Evolutionary conservation across 1,140 invertebrate genomes (phyloP).

Genomic region (Eciton burchellii): DNA sequence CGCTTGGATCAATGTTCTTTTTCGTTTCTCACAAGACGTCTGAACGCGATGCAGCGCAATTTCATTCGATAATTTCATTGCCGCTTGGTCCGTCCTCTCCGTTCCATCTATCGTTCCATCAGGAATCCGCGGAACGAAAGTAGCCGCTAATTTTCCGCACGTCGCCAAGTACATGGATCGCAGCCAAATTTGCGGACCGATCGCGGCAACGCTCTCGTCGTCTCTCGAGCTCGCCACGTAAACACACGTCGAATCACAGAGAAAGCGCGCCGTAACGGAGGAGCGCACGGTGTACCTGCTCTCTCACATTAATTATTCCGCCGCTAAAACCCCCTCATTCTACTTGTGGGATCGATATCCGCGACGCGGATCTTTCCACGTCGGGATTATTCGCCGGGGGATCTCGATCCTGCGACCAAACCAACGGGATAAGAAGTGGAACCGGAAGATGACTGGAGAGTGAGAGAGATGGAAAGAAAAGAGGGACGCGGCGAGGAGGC

Average conservation of each 20-base stretch:
- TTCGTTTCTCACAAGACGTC: too few species aligned
- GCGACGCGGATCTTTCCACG: slow-evolving; percentile 73
- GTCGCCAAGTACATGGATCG: slow-evolving; percentile 35
- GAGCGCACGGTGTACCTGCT: slow-evolving; percentile 73
- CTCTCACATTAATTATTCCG: slow-evolving; percentile 77
- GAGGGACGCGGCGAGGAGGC: slow-evolving; percentile 39
- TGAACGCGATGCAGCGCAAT: too few species aligned
- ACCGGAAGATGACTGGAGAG: not conserved
- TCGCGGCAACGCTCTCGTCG: slow-evolving; percentile 55
- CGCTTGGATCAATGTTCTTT: too few species aligned
- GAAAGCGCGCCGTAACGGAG: slow-evolving; percentile 73
- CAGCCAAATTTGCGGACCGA: slow-evolving; percentile 52
- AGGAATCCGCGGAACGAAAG: not conserved
- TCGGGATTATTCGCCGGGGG: slow-evolving; percentile 69
- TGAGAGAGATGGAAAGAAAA: slow-evolving; percentile 31
- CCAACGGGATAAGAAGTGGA: slow-evolving; percentile 28
- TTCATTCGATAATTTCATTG: too few species aligned
- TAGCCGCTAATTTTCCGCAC: not conserved
- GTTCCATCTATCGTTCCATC: not conserved
- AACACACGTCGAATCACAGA: slow-evolving; percentile 68
- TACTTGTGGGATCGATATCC: slow-evolving; percentile 73
- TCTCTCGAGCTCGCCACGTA: slow-evolving; percentile 70
- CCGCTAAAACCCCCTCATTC: slow-evolving; percentile 73
- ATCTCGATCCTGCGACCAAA: slow-evolving; percentile 65
- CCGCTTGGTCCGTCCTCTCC: too few species aligned